Evolutionary conservation across 2,113 vertebrate genomes (phyloP).

Genomic region (Xiphias gladius): DNA sequence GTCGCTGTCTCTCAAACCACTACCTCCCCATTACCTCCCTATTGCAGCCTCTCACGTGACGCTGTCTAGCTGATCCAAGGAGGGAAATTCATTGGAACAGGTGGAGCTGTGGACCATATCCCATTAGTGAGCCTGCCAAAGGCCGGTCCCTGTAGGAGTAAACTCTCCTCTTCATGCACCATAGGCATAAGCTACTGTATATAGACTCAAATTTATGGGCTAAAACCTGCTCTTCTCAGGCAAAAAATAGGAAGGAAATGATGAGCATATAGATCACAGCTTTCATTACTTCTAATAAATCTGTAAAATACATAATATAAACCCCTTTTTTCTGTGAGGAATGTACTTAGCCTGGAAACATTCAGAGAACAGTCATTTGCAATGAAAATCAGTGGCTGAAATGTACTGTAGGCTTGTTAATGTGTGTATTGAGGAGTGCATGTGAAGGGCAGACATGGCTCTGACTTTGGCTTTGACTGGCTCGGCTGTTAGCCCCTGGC

Average conservation of each 20-base stretch:
- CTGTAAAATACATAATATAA: slow-evolving; percentile 48
- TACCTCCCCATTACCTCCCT: slow-evolving; percentile 66
- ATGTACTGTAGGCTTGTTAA: slow-evolving; percentile 61
- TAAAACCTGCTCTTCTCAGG: slow-evolving; percentile 62
- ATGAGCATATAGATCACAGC: slow-evolving; percentile 59
- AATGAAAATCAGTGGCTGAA: slow-evolving; percentile 75
- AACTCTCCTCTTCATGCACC: slow-evolving; percentile 78
- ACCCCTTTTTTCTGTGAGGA: slow-evolving; percentile 49
- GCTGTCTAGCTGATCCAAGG: slow-evolving; percentile 62
- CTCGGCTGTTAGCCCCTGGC: slow-evolving; percentile 71
- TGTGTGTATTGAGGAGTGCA: slow-evolving; percentile 57
- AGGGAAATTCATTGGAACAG: slow-evolving; percentile 80
- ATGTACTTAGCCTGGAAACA: slow-evolving; percentile 58
- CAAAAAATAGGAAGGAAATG: slow-evolving; percentile 45
- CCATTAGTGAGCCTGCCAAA: slow-evolving; percentile 81
- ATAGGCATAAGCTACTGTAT: slow-evolving; percentile 69
- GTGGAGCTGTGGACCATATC: slow-evolving; percentile 80
- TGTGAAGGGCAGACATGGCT: slow-evolving; percentile 71
- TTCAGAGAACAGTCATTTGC: slow-evolving; percentile 73
- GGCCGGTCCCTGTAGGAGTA: slow-evolving; percentile 73
- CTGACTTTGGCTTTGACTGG: slow-evolving; percentile 74
- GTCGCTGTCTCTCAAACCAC: slow-evolving; percentile 72
- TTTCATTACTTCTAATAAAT: slow-evolving; percentile 66
- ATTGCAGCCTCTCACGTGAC: slow-evolving; percentile 59
- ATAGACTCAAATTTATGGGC: slow-evolving; percentile 70